phyloP scores from a whole-genome alignment of 2,113 vertebrate species.

The Solea solea region DNA sequence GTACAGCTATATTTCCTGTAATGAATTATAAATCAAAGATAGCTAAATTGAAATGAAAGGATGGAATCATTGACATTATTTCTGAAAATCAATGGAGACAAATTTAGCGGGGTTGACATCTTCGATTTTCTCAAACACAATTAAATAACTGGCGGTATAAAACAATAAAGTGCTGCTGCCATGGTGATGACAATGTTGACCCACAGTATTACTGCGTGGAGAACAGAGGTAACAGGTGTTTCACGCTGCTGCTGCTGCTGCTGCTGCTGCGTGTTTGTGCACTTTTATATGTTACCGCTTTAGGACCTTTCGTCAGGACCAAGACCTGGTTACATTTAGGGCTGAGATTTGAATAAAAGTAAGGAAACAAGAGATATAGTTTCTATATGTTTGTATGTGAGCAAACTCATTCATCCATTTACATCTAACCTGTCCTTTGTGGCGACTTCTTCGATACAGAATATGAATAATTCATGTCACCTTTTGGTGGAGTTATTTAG shows the following conservation, averaged over 20 bases:
- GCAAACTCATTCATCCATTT: background rate
- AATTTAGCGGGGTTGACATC: too few relatives aligned
- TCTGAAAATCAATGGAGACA: too few relatives aligned
- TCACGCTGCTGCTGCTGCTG: background rate
- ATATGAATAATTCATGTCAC: slow-evolving; percentile 16
- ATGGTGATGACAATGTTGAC: slow-evolving; percentile 11
- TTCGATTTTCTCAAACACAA: too few relatives aligned
- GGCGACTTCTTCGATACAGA: background rate
- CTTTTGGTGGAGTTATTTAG: slow-evolving; percentile 2
- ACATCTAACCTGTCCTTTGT: background rate
- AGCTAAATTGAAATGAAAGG: background rate
- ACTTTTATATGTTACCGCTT: background rate
- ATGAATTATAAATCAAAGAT: background rate
- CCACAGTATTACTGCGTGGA: slow-evolving; percentile 4
- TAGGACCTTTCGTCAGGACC: too few relatives aligned
- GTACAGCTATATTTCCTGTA: background rate
- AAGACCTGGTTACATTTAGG: too few relatives aligned
- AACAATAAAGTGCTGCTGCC: slow-evolving; percentile 17
- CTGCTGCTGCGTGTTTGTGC: slow-evolving; percentile 11
- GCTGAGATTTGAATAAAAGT: background rate
- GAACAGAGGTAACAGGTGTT: slow-evolving; percentile 30
- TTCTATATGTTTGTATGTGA: background rate
- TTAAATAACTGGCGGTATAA: background rate
- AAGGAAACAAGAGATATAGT: background rate
- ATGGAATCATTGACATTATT: too few relatives aligned